phyloP scores from a whole-genome alignment of 2,113 vertebrate species.

The Capricornis sumatraensis region DNA sequence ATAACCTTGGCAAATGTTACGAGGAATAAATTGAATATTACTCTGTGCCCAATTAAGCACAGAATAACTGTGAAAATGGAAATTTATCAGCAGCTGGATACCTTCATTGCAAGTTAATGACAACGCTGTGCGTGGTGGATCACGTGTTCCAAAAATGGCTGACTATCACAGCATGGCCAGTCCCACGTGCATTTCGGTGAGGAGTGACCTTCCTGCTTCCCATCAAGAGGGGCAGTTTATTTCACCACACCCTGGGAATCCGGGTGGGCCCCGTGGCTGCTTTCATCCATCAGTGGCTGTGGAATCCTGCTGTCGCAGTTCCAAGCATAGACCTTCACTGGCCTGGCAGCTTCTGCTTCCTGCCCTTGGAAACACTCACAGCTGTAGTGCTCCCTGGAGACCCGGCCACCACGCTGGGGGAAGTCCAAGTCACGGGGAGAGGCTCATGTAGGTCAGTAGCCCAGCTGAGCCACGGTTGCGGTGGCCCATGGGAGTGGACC shows the following conservation, averaged over 20 bases:
- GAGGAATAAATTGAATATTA: constrained; percentile 17
- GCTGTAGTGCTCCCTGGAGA: neutral
- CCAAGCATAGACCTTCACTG: neutral
- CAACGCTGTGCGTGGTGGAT: neutral
- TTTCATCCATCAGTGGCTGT: neutral
- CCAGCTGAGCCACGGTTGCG: accelerated
- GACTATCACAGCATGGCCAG: neutral
- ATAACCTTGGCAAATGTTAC: constrained; percentile 29
- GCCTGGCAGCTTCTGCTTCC: neutral
- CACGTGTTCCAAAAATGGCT: constrained; percentile 38
- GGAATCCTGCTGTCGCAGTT: neutral
- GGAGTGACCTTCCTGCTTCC: neutral
- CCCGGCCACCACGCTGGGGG: neutral
- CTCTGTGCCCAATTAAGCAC: constrained; percentile 34
- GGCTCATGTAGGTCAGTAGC: neutral
- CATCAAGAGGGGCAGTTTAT: too few relatives aligned
- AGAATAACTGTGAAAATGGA: neutral
- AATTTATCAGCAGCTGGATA: neutral
- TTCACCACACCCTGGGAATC: neutral
- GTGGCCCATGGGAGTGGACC: accelerated
- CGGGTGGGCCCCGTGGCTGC: neutral
- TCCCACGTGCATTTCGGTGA: neutral
- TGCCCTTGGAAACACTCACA: neutral
- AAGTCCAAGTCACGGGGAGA: neutral
- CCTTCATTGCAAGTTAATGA: neutral